phyloP scores from a whole-genome alignment of 2,113 vertebrate species.

The Danionella cerebrum region DNA sequence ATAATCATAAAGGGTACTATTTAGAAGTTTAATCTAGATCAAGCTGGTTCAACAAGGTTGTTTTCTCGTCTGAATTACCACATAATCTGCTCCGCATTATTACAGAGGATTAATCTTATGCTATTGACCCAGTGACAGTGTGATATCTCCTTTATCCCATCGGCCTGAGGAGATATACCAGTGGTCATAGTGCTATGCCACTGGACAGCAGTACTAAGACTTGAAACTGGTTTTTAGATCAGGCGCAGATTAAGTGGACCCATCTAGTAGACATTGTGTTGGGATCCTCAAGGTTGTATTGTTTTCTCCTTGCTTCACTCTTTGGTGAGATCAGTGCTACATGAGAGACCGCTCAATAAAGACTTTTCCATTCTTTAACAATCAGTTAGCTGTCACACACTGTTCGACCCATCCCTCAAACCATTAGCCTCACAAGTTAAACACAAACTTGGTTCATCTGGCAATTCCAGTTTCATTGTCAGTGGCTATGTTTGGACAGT shows the following conservation, averaged over 20 bases:
- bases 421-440: no score
- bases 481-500: slow-evolving; percentile 1
- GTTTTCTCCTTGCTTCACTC: no score
- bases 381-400: no score
- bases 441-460: no score
- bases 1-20: no score
- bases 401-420: background rate
- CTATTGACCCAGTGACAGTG: background rate
- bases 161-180: background rate
- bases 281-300: no score
- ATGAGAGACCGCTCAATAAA: no score
- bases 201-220: background rate
- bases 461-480: slow-evolving; percentile 7
- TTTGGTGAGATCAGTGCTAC: no score
- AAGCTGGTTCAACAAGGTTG: background rate
- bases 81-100: background rate
- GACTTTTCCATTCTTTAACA: no score
- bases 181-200: background rate
- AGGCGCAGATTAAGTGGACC: no score
- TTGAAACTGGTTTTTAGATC: background rate
- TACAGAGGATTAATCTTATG: background rate
- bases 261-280: no score
- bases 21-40: no score
- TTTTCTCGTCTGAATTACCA: background rate
- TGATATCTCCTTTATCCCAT: background rate